A percentile compares a stretch with the other conserved stretches of the same genome.
Conservation (phyloP, 2,113 vertebrate species). For the Solenodon paradoxus region DNA sequence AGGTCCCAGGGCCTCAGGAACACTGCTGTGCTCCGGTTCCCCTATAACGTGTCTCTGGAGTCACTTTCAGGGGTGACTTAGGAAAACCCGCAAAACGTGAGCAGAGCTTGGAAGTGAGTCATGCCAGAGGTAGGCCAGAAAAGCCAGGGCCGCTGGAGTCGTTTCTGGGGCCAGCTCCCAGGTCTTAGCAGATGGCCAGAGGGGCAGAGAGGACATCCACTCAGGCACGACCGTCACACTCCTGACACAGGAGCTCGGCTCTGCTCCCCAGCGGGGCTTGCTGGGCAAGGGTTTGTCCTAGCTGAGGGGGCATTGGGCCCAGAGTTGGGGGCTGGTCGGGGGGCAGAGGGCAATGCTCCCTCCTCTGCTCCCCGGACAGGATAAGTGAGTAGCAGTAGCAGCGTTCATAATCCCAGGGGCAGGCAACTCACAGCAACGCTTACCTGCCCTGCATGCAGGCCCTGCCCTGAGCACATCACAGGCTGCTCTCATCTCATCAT, state of each 20-base stretch:
- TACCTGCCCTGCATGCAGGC: accelerated
- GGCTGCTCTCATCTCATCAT: neutral
- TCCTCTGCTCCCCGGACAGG: neutral
- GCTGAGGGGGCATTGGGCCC: neutral
- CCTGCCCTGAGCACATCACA: neutral
- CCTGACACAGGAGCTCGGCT: neutral
- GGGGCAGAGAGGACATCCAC: too few relatives aligned
- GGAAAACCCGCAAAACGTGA: neutral
- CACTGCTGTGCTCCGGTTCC: neutral
- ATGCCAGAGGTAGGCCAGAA: accelerated
- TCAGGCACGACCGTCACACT: neutral
- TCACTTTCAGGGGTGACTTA: neutral
- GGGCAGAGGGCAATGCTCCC: neutral
- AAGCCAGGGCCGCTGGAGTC: neutral
- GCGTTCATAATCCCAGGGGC: accelerated
- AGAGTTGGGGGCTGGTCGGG: accelerated
- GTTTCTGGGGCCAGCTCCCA: neutral
- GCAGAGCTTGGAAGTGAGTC: too few relatives aligned
- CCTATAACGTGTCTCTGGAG: neutral
- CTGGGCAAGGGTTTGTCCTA: neutral
- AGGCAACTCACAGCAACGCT: neutral
- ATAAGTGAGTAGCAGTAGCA: neutral
- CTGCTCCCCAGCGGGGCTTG: neutral
- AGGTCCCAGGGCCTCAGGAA: neutral
- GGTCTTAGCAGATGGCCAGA: neutral